phyloP scores from a whole-genome alignment of 2,113 vertebrate species.

The Megaceryle maxima region DNA sequence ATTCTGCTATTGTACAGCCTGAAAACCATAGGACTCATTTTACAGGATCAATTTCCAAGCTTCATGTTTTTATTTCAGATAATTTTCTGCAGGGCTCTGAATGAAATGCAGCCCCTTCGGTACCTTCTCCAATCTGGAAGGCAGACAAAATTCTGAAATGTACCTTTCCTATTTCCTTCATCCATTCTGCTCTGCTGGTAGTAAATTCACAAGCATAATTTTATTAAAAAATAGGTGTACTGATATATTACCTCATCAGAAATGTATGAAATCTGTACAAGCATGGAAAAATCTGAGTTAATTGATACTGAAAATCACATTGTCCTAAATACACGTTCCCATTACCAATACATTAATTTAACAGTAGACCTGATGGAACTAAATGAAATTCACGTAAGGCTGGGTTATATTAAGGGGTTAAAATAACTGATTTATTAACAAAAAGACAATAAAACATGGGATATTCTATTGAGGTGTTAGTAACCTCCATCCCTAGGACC shows the following conservation, averaged over 20 bases:
- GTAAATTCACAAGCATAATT: neutral
- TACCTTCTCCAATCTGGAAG: neutral
- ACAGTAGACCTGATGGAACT: neutral
- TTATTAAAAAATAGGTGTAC: neutral
- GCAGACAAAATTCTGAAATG: neutral
- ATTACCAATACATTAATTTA: neutral
- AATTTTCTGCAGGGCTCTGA: neutral
- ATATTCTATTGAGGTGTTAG: neutral
- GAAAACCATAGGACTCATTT: neutral
- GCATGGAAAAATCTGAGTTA: neutral
- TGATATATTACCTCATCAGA: neutral
- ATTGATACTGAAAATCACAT: neutral
- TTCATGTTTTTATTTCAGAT: slow-evolving; percentile 13
- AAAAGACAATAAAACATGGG: neutral
- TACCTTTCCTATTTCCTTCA: neutral
- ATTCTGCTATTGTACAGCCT: neutral
- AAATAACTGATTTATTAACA: neutral
- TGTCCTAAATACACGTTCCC: neutral
- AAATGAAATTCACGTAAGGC: neutral
- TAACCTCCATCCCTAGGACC: neutral
- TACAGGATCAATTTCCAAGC: neutral
- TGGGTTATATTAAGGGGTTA: neutral
- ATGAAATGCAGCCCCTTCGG: neutral
- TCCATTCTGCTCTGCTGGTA: neutral
- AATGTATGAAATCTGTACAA: neutral